Conservation (phyloP, 1,140 invertebrate species). For the Cryptotermes secundus region DNA sequence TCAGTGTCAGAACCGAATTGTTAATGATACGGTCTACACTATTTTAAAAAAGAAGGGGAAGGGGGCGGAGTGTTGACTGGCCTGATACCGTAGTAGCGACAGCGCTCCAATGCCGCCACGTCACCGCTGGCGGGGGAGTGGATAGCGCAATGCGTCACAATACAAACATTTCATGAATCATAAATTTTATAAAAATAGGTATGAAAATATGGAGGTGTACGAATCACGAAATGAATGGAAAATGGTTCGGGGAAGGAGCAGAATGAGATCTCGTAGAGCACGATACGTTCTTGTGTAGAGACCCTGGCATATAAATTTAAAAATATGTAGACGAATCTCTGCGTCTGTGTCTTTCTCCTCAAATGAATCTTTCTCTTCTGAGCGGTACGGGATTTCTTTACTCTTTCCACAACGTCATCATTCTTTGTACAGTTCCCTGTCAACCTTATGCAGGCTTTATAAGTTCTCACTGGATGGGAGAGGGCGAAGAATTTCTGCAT, state of each 20-base stretch:
- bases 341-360: neutral
- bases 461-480: neutral
- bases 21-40: neutral
- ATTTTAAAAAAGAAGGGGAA: too few relatives aligned
- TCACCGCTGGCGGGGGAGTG: too few relatives aligned
- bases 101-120: too few relatives aligned
- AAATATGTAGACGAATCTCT: slow-evolving; percentile 14
- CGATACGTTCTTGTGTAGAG: neutral
- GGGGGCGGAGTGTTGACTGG: too few relatives aligned
- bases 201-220: neutral
- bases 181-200: neutral
- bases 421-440: neutral
- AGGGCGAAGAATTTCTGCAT: neutral
- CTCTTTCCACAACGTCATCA: neutral
- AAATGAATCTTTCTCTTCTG: neutral
- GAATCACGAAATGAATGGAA: neutral
- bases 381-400: neutral
- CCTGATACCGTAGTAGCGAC: too few relatives aligned
- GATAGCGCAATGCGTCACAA: too few relatives aligned
- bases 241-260: neutral
- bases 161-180: neutral
- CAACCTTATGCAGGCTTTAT: slow-evolving; percentile 19
- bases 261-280: neutral
- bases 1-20: neutral
- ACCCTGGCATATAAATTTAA: slow-evolving; percentile 8